A percentile compares a stretch with the other conserved stretches of the same genome.
Conservation (phyloP, 2,888 invertebrate genomes). For the Cerceris rybyensis region DNA sequence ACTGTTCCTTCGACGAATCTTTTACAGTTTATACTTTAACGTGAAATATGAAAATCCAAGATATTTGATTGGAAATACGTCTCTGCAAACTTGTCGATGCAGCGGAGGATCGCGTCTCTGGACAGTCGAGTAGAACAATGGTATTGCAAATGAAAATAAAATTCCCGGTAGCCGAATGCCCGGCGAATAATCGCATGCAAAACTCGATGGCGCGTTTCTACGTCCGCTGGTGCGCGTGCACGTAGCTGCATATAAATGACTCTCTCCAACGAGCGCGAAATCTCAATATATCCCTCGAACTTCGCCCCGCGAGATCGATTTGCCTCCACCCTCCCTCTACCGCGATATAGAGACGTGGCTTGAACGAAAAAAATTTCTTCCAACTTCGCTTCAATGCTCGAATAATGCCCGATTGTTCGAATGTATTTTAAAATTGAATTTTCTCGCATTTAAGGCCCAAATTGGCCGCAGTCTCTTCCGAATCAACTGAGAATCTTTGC, state of each 20-base stretch:
- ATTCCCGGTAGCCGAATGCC: conserved; percentile 56
- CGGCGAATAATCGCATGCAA: conserved; percentile 53
- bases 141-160: conserved; percentile 61
- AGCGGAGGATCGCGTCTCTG: not conserved
- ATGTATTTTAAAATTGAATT: too few species aligned
- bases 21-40: too few species aligned
- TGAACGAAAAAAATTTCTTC: too few species aligned
- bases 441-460: too few species aligned
- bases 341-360: not conserved
- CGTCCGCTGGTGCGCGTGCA: conserved; percentile 21
- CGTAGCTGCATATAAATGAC: conserved; percentile 44
- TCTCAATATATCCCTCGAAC: conserved; percentile 34
- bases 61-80: not conserved
- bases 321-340: not conserved
- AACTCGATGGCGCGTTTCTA: conserved; percentile 44
- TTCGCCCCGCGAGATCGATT: conserved; percentile 15
- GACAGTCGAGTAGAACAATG: conserved; percentile 55
- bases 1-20: too few species aligned
- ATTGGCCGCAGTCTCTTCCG: too few species aligned
- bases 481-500: too few species aligned
- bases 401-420: too few species aligned
- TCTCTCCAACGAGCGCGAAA: conserved; percentile 23
- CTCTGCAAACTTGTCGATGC: not conserved
- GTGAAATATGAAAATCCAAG: not conserved
- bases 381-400: too few species aligned